A percentile compares a stretch with the other conserved stretches of the same genome.
Conservation (phyloP, 2,797 vertebrate genomes). For the Acrossocheilus wenchowensis region DNA sequence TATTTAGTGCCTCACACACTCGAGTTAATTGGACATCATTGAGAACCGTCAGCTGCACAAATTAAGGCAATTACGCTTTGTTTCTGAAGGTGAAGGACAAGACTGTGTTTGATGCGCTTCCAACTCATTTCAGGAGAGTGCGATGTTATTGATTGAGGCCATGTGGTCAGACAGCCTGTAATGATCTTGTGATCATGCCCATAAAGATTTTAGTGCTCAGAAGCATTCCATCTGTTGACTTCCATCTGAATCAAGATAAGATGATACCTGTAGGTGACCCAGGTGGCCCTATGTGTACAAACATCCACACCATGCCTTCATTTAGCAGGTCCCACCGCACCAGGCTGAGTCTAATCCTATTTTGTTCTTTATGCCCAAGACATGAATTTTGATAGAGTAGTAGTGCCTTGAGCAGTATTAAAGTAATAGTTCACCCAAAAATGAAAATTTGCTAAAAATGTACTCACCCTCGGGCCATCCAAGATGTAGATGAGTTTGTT, state of each 20-base stretch:
- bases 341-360: not conserved
- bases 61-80: slow-evolving; percentile 4
- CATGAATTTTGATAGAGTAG: slow-evolving; percentile 22
- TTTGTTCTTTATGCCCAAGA: slow-evolving; percentile 16
- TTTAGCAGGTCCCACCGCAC: not conserved
- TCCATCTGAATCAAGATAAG: slow-evolving; percentile 8
- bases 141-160: slow-evolving; percentile 5
- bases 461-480: not conserved
- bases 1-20: slow-evolving; percentile 7
- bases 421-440: slow-evolving; percentile 10
- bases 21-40: slow-evolving; percentile 24
- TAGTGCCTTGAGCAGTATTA: slow-evolving; percentile 30
- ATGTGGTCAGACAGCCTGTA: slow-evolving; percentile 21
- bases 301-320: not conserved
- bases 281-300: slow-evolving; percentile 6
- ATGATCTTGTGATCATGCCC: slow-evolving; percentile 2
- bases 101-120: slow-evolving; percentile 47
- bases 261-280: slow-evolving; percentile 11
- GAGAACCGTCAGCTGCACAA: not conserved
- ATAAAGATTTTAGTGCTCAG: slow-evolving; percentile 12
- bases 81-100: slow-evolving; percentile 42
- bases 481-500: not conserved
- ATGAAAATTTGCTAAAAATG: not conserved
- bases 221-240: slow-evolving; percentile 47
- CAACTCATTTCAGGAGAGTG: slow-evolving; percentile 23